A percentile compares a stretch with the other conserved stretches of the same genome.
These are phyloP conservation scores for Meganola albula DNA, from an alignment of 2,888 invertebrate genomes.

Conservation along the genomic window DNA sequence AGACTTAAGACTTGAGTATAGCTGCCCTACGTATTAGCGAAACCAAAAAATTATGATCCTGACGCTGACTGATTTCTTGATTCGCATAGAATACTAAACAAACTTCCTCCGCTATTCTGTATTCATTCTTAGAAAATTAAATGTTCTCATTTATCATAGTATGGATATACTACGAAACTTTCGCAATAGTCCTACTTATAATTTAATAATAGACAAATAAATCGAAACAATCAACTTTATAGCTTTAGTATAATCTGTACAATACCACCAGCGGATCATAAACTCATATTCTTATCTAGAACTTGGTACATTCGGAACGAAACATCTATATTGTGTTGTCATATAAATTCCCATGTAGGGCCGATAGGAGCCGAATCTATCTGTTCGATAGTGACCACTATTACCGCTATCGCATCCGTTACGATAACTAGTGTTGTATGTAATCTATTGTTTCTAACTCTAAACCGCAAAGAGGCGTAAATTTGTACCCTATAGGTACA, in stretches of 20 bases:
- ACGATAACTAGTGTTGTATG: slow-evolving; percentile 47
- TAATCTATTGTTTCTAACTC: slow-evolving; percentile 62
- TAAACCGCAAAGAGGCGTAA: slow-evolving; percentile 34
- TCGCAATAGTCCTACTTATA: too few relatives aligned
- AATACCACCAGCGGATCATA: slow-evolving; percentile 30
- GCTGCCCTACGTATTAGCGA: too few relatives aligned
- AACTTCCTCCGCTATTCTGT: too few relatives aligned
- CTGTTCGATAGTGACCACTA: slow-evolving; percentile 57
- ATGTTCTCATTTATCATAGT: too few relatives aligned
- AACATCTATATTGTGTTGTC: slow-evolving; percentile 25
- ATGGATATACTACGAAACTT: too few relatives aligned
- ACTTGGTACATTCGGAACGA: slow-evolving; percentile 27
- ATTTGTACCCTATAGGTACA: slow-evolving; percentile 48
- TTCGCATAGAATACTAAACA: too few relatives aligned
- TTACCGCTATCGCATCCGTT: slow-evolving; percentile 70
- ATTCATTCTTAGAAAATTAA: too few relatives aligned
- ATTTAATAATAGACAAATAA: too few relatives aligned
- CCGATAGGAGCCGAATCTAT: slow-evolving; percentile 58
- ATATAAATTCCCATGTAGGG: slow-evolving; percentile 57
- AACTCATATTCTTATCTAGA: slow-evolving; percentile 25
- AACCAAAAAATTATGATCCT: too few relatives aligned
- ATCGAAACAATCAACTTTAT: slow-evolving; percentile 22
- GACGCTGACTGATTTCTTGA: too few relatives aligned
- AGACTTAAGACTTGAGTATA: too few relatives aligned
- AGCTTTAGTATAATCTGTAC: slow-evolving; percentile 29